A percentile compares a stretch with the other conserved stretches of the same genome.
Conservation (phyloP, 1,140 invertebrate species). For the Tetranychus urticae region DNA sequence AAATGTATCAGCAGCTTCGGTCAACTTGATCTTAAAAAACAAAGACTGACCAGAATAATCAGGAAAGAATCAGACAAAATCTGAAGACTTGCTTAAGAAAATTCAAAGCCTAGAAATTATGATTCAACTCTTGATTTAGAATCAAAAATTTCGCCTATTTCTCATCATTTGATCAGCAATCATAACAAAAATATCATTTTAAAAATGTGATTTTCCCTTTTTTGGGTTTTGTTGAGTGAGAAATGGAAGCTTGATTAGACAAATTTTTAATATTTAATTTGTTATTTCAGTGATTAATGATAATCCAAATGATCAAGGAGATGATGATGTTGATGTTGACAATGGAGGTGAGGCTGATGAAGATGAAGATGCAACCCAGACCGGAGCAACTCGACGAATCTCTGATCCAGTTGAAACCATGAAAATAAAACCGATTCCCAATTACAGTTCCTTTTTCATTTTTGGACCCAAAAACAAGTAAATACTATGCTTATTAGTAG, state of each 20-base stretch:
- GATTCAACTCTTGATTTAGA: too few relatives aligned
- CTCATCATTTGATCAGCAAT: too few relatives aligned
- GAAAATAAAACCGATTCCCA: slow-evolving; percentile 80
- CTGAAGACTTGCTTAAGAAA: too few relatives aligned
- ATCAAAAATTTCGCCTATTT: too few relatives aligned
- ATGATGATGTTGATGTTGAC: slow-evolving; percentile 19
- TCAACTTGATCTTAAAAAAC: too few relatives aligned
- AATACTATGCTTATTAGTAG: slow-evolving; percentile 13
- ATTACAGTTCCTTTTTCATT: slow-evolving; percentile 81
- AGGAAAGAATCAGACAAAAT: too few relatives aligned
- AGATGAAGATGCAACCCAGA: slow-evolving; percentile 19
- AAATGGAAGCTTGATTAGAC: slow-evolving; percentile 19
- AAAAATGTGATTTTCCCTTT: too few relatives aligned
- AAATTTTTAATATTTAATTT: too few relatives aligned
- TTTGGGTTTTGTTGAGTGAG: too few relatives aligned
- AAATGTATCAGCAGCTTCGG: too few relatives aligned
- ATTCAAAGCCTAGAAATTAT: too few relatives aligned
- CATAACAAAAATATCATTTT: not conserved
- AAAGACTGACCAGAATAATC: too few relatives aligned
- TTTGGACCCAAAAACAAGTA: slow-evolving; percentile 83
- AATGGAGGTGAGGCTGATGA: slow-evolving; percentile 22
- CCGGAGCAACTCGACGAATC: slow-evolving; percentile 41
- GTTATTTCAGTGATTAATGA: slow-evolving; percentile 2
- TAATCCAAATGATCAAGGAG: slow-evolving; percentile 24
- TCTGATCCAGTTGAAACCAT: slow-evolving; percentile 63